These are phyloP conservation scores for Andrena camellia DNA, from an alignment of 2,888 invertebrate genomes.

Conservation along the genomic window DNA sequence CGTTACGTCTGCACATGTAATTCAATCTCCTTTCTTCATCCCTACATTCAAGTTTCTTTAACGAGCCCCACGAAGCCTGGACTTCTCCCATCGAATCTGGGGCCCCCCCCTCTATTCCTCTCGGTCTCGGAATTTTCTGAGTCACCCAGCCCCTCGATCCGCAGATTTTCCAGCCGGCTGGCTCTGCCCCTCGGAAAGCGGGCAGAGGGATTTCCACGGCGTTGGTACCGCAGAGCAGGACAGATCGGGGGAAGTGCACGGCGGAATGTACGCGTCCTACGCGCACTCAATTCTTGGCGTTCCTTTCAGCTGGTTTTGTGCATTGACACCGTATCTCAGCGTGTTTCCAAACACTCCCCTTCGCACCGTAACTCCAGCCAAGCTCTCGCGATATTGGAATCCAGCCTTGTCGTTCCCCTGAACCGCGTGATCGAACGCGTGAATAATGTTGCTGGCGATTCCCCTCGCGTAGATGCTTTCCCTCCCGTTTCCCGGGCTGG, in stretches of 20 bases:
- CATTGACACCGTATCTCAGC: neutral
- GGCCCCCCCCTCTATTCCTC: neutral
- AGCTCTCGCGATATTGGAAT: constrained; percentile 40
- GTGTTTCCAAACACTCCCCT: constrained; percentile 21
- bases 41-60: neutral
- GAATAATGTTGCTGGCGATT: constrained; percentile 39
- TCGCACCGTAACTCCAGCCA: neutral
- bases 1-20: neutral
- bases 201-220: constrained; percentile 40
- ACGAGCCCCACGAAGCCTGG: neutral
- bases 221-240: constrained; percentile 1
- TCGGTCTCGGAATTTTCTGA: constrained; percentile 34
- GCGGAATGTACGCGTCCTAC: constrained; percentile 40
- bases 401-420: neutral
- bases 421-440: constrained; percentile 38
- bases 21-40: neutral
- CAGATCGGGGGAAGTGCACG: constrained; percentile 48
- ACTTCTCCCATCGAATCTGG: neutral
- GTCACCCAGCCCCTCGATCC: constrained; percentile 14
- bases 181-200: constrained; percentile 30
- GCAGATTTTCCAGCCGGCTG: constrained; percentile 51
- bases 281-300: neutral
- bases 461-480: neutral
- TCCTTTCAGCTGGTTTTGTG: constrained; percentile 1
- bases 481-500: neutral